These are phyloP conservation scores for Oxyura jamaicensis DNA, from an alignment of 2,113 vertebrate species.

Conservation along the genomic window DNA sequence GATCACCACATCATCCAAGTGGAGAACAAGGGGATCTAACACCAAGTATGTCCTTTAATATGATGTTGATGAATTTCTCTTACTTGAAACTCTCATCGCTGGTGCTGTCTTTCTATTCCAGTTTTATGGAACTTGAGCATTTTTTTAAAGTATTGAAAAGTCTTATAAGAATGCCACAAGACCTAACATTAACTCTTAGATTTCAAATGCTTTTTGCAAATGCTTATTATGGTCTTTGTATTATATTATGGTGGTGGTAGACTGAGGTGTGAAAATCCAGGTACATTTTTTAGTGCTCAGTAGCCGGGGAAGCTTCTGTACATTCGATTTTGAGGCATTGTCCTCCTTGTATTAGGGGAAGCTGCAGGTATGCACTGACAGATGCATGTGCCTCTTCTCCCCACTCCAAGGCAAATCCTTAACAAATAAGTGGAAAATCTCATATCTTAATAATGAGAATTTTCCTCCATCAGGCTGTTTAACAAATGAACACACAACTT, in stretches of 20 bases:
- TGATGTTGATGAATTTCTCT: not conserved
- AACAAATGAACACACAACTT: not conserved
- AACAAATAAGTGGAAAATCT: not conserved
- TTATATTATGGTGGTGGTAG: not conserved
- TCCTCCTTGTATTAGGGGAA: not conserved
- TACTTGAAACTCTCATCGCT: not conserved
- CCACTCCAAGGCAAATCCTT: not conserved
- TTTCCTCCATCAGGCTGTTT: not conserved
- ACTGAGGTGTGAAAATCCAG: not conserved
- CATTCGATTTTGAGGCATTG: rapidly evolving
- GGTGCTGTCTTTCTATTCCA: not conserved
- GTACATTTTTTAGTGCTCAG: not conserved
- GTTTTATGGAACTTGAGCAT: not conserved
- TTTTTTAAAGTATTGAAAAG: not conserved
- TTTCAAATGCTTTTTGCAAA: not conserved
- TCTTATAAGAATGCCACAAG: not conserved
- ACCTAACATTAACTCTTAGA: not conserved
- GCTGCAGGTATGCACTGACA: not conserved
- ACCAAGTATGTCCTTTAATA: not conserved
- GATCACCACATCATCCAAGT: not conserved
- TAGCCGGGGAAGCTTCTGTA: not conserved
- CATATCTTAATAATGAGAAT: not conserved
- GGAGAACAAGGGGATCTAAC: not conserved
- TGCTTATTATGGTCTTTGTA: not conserved
- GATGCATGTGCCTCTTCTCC: no score